A percentile compares a stretch with the other conserved stretches of the same genome.
Evolutionary conservation across 2,888 invertebrate species (phyloP).

Genomic region (Seira musarum): DNA sequence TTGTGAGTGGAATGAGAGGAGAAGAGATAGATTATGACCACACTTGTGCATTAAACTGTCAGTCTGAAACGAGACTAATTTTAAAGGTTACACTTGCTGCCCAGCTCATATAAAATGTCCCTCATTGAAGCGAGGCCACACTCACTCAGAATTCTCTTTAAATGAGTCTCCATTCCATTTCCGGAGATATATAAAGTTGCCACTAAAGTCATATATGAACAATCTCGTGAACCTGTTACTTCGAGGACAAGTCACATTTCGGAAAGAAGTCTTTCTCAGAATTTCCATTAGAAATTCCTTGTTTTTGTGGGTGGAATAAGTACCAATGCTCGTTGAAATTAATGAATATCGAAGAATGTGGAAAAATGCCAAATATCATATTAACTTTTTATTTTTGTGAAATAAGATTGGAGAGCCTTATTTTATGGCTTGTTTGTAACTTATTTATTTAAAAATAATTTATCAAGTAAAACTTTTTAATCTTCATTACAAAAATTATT

Average conservation of each 20-base stretch:
- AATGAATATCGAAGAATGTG: no score
- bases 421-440: no score
- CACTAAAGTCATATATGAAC: no score
- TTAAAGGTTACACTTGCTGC: conserved; percentile 44
- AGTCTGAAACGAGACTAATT: conserved; percentile 63
- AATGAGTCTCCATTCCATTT: conserved; percentile 17
- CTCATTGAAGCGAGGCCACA: conserved; percentile 24
- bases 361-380: not conserved
- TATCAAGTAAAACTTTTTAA: no score
- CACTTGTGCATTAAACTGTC: conserved; percentile 69
- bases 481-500: no score
- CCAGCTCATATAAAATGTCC: conserved; percentile 31
- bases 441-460: not conserved
- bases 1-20: conserved; percentile 25
- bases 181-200: not conserved
- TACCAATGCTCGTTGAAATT: no score
- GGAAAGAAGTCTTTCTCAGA: not conserved
- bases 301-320: no score
- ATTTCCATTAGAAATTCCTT: not conserved
- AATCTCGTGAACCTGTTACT: conserved; percentile 12
- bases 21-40: conserved; percentile 62
- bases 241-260: conserved; percentile 11
- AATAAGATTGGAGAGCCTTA: no score
- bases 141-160: not conserved
- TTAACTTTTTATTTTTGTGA: no score